Evolutionary conservation across 2,113 vertebrate genomes (phyloP).

Genomic region (Cochlearius cochlearius): DNA sequence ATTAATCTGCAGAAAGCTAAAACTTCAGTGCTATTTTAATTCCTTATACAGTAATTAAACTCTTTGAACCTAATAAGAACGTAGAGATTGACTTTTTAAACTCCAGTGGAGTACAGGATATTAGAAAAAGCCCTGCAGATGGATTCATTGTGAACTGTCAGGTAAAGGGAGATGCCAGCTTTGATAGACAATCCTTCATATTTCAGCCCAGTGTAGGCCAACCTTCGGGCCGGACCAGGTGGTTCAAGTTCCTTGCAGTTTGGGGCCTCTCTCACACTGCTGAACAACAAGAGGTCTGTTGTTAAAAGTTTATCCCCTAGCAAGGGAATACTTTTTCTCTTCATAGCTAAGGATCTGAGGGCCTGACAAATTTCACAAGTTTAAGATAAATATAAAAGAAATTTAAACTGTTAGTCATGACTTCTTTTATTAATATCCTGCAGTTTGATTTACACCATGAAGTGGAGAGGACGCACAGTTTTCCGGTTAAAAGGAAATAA

Average conservation of each 20-base stretch:
- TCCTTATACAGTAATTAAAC: conserved; percentile 40
- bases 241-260: background rate
- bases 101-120: background rate
- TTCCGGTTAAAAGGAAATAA: background rate
- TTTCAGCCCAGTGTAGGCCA: background rate
- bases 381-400: background rate
- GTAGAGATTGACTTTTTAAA: conserved; percentile 29
- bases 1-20: conserved; percentile 31
- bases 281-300: background rate
- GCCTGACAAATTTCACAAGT: background rate
- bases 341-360: background rate
- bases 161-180: background rate
- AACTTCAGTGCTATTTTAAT: conserved; percentile 11
- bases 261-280: background rate
- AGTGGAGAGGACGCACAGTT: background rate
- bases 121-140: conserved; percentile 29
- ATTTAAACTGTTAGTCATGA: background rate
- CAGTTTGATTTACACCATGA: background rate
- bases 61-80: conserved; percentile 27
- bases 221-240: background rate
- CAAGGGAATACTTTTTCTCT: background rate
- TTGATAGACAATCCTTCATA: background rate
- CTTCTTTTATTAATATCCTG: background rate
- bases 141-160: background rate
- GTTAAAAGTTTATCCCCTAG: background rate